These are phyloP conservation scores for Galerucella calmariensis DNA, from an alignment of 2,888 invertebrate species.

Conservation along the genomic window DNA sequence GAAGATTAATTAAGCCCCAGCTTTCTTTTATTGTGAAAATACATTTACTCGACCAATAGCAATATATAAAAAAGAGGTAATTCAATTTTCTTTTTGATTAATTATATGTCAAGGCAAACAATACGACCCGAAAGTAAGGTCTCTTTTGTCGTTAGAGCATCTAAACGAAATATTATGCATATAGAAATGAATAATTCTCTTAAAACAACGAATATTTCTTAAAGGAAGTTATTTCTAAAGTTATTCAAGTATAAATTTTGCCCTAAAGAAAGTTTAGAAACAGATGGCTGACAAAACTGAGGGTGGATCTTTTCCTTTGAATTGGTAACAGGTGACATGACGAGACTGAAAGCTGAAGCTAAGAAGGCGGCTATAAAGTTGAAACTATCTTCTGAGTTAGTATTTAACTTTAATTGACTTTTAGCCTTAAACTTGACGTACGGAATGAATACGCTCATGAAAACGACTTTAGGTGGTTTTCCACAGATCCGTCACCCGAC, in stretches of 20 bases:
- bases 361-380: constrained; percentile 16
- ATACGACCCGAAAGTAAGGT: not conserved
- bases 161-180: not conserved
- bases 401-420: constrained; percentile 13
- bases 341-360: not conserved
- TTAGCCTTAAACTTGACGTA: not conserved
- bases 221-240: constrained; percentile 11
- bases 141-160: too few relatives aligned
- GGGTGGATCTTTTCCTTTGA: not conserved
- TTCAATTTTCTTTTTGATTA: not conserved
- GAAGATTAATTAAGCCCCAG: too few relatives aligned
- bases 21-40: too few relatives aligned
- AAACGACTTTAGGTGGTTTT: not conserved
- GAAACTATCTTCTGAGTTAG: constrained; percentile 17
- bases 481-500: too few relatives aligned
- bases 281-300: constrained; percentile 25
- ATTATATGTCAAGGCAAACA: not conserved
- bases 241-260: constrained; percentile 18
- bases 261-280: constrained; percentile 13
- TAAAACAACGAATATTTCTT: not conserved
- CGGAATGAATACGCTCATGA: not conserved
- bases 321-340: not conserved
- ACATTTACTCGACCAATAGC: too few relatives aligned
- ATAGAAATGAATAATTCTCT: not conserved
- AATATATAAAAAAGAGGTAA: not conserved